Base-by-base conservation (phyloP, 2,113 vertebrate species). In the Poicephalus gulielmi region DNA sequence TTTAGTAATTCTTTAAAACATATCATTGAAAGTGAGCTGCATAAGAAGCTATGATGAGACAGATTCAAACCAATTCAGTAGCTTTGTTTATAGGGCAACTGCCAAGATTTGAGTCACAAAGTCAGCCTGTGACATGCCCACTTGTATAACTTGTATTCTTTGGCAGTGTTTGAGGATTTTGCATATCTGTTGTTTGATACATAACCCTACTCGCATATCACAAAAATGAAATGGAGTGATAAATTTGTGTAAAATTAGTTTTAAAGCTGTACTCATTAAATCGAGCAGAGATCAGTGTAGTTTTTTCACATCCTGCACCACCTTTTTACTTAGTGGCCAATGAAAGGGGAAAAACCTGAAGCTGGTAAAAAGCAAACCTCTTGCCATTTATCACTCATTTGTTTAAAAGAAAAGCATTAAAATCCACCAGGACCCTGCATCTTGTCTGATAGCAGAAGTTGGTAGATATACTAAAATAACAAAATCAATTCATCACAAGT, bases 51-150 rank as follows among this genome's bases (percentile, higher is more conserved):
- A 5, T 68, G 83, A 83, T 64, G 31, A 86, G 78, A 63, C 75
- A 91, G 49, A 79, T 79, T 67, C 71, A 68, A 78, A 85, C 49
- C 71, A 81, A 92, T 70, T 92, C 83, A 92, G 95, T 96, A 97
- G 95, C 86, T 97, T 90, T 96, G 64, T 95, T 97, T 96, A 96
- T 6, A 30, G 16, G 43, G 59, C 55, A 55, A 52, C 43, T 94
- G 96, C 92, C 96, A 98, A 95, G 27, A 31, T 17, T 1, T 97
- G 97, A 98, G 75, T 97, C 97, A 97, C 78, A 17, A 35, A 94
- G 80, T 97, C 96, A 95, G 83, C 80, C n/a, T 91, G 86, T 73
- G 91, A 97, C 94, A 95, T 97, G 94, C 88, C 93, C 25, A 31
- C 49, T 95, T 97, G 92, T 94, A 91, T 92, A 95, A 95, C 95